Evolutionary conservation across 2,797 vertebrate species (phyloP).

Genomic region (Gambusia yucatana): DNA sequence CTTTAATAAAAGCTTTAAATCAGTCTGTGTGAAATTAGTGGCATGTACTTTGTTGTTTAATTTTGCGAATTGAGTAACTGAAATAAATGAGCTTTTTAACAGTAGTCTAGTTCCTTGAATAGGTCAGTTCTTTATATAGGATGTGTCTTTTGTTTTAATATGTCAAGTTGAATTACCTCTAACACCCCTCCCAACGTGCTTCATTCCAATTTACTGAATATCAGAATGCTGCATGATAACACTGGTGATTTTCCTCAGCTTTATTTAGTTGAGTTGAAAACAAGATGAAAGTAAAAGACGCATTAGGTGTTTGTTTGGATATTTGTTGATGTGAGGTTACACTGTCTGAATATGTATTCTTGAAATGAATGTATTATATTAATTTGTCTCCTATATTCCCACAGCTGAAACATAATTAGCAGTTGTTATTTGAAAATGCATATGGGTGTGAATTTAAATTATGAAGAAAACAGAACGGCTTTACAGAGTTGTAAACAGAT

Average conservation of each 20-base stretch:
- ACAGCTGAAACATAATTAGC: constrained; percentile 1
- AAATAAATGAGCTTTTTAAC: not conserved
- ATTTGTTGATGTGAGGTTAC: constrained; percentile 10
- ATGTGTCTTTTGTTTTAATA: not conserved
- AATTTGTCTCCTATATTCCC: constrained; percentile 27
- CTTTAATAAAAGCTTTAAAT: not conserved
- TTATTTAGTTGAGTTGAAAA: not conserved
- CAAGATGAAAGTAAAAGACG: constrained; percentile 11
- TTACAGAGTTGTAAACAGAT: not conserved
- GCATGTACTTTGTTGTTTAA: not conserved
- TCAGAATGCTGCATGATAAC: not conserved
- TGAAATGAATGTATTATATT: constrained; percentile 40
- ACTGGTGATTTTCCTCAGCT: not conserved
- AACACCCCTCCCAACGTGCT: not conserved
- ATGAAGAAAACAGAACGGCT: not conserved
- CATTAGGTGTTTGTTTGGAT: constrained; percentile 22
- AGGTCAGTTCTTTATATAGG: not conserved
- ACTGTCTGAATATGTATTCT: not conserved
- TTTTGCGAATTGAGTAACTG: not conserved
- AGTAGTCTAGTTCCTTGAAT: not conserved
- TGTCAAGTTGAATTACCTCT: not conserved
- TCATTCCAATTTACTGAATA: not conserved
- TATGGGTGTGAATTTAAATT: not conserved
- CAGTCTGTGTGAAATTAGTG: not conserved
- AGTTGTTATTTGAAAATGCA: not conserved